These are phyloP conservation scores for Lepus americanus DNA, from an alignment of 2,113 vertebrate species.

Conservation along the genomic window DNA sequence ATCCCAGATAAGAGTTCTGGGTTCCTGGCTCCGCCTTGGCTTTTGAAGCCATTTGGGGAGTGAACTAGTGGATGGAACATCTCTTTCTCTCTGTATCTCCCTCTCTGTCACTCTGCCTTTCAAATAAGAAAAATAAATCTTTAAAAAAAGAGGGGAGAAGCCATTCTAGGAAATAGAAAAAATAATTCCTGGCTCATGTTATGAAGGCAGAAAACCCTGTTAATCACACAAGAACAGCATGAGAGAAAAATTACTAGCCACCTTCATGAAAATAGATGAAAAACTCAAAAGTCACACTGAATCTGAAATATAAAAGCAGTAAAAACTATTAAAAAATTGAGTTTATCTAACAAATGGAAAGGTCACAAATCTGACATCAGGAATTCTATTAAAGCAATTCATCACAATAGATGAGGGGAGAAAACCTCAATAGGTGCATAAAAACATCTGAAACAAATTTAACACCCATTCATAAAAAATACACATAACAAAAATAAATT, in stretches of 20 bases:
- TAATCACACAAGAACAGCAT: background rate
- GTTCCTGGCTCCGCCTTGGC: no score
- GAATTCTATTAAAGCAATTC: constrained; percentile 29
- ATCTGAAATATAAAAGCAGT: background rate
- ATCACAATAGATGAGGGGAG: background rate
- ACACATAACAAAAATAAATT: background rate
- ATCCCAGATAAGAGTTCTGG: no score
- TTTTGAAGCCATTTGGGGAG: no score
- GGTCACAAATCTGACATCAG: background rate
- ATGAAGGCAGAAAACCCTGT: background rate
- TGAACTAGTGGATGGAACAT: no score
- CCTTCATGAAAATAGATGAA: background rate
- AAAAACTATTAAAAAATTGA: background rate
- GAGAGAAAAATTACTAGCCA: background rate
- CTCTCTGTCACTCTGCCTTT: no score
- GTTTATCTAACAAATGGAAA: background rate
- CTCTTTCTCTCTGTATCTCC: no score
- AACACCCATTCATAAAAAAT: background rate
- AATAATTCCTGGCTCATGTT: background rate
- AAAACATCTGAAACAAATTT: background rate
- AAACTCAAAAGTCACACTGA: background rate
- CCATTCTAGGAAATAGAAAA: constrained; percentile 8
- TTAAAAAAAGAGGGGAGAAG: background rate
- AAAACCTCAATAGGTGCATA: background rate
- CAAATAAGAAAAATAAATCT: no score